Percentiles rank a stretch among this genome's conserved stretches.
These are phyloP conservation scores for Andrena praecox DNA, from an alignment of 2,888 invertebrate species.

Conservation along the genomic window DNA sequence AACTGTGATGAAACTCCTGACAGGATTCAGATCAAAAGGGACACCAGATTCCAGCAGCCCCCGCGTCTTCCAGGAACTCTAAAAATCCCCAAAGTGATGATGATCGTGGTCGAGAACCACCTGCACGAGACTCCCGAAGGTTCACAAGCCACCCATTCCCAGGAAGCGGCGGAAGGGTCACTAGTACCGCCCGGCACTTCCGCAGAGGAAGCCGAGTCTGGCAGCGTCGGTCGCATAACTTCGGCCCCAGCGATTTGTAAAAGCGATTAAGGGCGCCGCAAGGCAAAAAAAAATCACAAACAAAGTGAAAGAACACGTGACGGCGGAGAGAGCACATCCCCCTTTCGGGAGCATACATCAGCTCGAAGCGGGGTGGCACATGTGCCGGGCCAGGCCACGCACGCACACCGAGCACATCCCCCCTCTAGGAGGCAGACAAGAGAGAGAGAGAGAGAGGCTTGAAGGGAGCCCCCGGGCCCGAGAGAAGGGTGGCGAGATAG, in stretches of 20 bases:
- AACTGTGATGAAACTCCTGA: too few relatives aligned
- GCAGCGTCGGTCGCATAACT: slow-evolving; percentile 33
- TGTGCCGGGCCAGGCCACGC: slow-evolving; percentile 63
- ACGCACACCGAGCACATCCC: not conserved
- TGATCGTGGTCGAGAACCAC: too few relatives aligned
- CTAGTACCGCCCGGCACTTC: slow-evolving; percentile 7
- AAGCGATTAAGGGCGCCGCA: slow-evolving; percentile 64
- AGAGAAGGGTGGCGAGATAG: slow-evolving; percentile 57
- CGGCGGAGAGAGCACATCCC: slow-evolving; percentile 66
- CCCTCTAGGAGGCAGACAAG: not conserved
- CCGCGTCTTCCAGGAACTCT: not conserved
- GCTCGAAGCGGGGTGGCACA: slow-evolving; percentile 69
- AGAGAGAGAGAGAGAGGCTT: slow-evolving; percentile 18
- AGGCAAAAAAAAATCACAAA: slow-evolving; percentile 75
- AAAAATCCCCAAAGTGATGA: not conserved
- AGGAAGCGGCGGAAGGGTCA: slow-evolving; percentile 25
- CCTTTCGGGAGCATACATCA: slow-evolving; percentile 79
- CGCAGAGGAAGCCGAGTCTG: not conserved
- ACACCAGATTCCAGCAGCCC: too few relatives aligned
- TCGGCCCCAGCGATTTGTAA: slow-evolving; percentile 57
- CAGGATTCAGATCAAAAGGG: too few relatives aligned
- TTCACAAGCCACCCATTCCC: not conserved
- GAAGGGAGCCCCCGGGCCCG: not conserved
- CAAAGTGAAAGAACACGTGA: slow-evolving; percentile 80
- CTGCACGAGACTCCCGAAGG: too few relatives aligned